These are phyloP conservation scores for Arrhamphus sclerolepis DNA, from an alignment of 2,797 vertebrate genomes.

Conservation along the genomic window DNA sequence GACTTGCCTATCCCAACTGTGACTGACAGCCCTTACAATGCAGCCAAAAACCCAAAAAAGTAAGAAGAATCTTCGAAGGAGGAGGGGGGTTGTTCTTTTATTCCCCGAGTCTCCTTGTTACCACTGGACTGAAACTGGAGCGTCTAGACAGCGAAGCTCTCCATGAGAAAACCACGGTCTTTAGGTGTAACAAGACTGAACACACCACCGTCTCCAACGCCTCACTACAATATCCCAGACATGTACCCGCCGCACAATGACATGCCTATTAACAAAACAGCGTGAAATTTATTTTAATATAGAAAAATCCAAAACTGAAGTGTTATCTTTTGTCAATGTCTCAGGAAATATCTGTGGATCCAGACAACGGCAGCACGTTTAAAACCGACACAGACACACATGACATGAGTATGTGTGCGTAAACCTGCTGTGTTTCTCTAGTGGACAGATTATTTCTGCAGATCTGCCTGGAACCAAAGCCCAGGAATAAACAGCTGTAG, in stretches of 20 bases:
- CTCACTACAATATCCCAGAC: constrained; percentile 58
- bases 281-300: constrained; percentile 30
- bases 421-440: constrained; percentile 17
- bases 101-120: constrained; percentile 63
- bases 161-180: constrained; percentile 56
- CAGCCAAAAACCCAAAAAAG: constrained; percentile 56
- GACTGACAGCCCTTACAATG: constrained; percentile 67
- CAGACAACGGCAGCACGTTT: constrained; percentile 49
- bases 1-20: constrained; percentile 65
- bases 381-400: constrained; percentile 46
- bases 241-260: constrained; percentile 34
- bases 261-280: constrained; percentile 10
- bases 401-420: constrained; percentile 38
- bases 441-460: constrained; percentile 8
- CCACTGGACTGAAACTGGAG: constrained; percentile 65
- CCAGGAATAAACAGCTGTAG: neutral
- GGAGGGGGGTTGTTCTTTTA: constrained; percentile 40
- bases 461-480: neutral
- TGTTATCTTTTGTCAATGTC: constrained; percentile 8
- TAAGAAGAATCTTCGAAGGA: constrained; percentile 47
- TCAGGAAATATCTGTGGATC: constrained; percentile 19
- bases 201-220: constrained; percentile 45
- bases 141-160: constrained; percentile 74
- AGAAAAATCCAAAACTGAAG: neutral
- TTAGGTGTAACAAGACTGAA: constrained; percentile 37